A percentile compares a stretch with the other conserved stretches of the same genome.
These are phyloP conservation scores for Drosophila pseudotakahashii DNA, from an alignment of 2,888 invertebrate species.

Conservation along the genomic window DNA sequence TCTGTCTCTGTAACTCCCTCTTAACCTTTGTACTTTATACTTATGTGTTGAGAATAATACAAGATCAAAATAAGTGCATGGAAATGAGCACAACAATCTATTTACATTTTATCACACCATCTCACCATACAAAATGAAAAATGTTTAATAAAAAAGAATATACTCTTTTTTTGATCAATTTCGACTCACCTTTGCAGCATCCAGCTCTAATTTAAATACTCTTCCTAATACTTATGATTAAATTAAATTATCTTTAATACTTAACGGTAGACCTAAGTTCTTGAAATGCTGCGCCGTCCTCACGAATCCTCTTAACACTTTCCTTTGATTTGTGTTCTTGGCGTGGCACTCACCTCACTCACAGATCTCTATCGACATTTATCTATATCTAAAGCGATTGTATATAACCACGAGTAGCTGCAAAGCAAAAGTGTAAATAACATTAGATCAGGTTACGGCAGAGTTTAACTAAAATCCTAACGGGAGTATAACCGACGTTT, in stretches of 20 bases:
- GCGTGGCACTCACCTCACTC: conserved; percentile 60
- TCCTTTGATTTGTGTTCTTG: conserved; percentile 57
- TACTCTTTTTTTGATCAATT: conserved; percentile 54
- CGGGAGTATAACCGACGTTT: conserved; percentile 35
- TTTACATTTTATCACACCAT: conserved; percentile 49
- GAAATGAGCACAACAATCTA: conserved; percentile 63
- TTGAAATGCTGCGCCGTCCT: conserved; percentile 59
- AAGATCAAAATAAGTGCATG: conserved; percentile 63
- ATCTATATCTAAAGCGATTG: conserved; percentile 48
- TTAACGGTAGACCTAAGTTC: conserved; percentile 62
- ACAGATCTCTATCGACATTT: conserved; percentile 31
- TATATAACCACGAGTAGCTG: conserved; percentile 59
- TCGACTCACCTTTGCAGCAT: conserved; percentile 67
- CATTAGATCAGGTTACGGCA: conserved; percentile 41
- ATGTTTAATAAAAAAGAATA: conserved; percentile 23
- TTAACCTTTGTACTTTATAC: conserved; percentile 55
- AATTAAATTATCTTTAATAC: conserved; percentile 47
- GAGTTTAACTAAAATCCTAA: conserved; percentile 22
- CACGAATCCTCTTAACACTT: conserved; percentile 49
- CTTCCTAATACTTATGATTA: conserved; percentile 50
- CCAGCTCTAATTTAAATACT: conserved; percentile 54
- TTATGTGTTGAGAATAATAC: conserved; percentile 51
- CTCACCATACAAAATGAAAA: conserved; percentile 40
- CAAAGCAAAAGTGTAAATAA: conserved; percentile 62
- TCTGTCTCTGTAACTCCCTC: conserved; percentile 51